Percentiles rank a stretch among this genome's conserved stretches.
phyloP scores from a whole-genome alignment of 1,140 invertebrate genomes.

The Ganaspis sp. region DNA sequence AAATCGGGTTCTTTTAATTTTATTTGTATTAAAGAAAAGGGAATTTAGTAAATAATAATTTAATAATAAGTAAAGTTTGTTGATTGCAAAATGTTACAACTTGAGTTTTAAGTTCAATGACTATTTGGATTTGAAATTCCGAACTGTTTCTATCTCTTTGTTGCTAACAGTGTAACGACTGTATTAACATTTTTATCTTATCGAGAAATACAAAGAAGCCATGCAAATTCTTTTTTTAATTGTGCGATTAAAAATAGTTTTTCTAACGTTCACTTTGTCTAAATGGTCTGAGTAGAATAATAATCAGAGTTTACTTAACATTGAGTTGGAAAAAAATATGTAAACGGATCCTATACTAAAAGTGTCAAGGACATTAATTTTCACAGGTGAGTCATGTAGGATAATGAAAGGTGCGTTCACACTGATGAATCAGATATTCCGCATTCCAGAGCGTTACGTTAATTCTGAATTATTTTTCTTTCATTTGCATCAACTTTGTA shows the following conservation, averaged over 20 bases:
- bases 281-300: neutral
- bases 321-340: neutral
- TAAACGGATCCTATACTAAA: neutral
- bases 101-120: too few relatives aligned
- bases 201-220: too few relatives aligned
- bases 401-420: neutral
- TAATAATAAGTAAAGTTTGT: too few relatives aligned
- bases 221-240: neutral
- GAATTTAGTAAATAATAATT: too few relatives aligned
- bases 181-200: too few relatives aligned
- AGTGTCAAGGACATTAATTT: neutral
- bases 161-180: too few relatives aligned
- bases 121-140: too few relatives aligned
- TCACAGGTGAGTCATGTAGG: neutral
- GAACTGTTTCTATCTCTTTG: too few relatives aligned
- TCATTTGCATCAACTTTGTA: neutral
- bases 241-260: neutral
- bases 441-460: neutral
- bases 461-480: neutral
- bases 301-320: conserved; percentile 5
- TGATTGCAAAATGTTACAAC: too few relatives aligned
- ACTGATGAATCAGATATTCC: conserved; percentile 3
- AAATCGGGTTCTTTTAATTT: too few relatives aligned
- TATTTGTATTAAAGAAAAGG: too few relatives aligned
- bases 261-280: neutral